Conservation (phyloP, 2,113 vertebrate species). For the Dipodomys ordii region DNA sequence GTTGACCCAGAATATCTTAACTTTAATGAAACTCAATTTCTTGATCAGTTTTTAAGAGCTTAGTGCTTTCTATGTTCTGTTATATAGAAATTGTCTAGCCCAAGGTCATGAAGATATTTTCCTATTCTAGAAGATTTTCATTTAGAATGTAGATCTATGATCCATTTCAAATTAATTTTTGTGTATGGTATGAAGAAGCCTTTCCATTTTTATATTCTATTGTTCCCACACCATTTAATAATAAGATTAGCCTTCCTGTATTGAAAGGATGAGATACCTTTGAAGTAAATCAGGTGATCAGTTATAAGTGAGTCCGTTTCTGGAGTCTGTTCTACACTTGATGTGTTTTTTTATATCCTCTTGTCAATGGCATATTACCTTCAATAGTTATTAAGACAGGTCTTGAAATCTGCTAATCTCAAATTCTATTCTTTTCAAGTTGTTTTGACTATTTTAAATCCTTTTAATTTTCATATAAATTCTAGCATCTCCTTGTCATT, state of each 20-base stretch:
- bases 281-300: not conserved
- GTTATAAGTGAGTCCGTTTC: not conserved
- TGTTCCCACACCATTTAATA: constrained; percentile 32
- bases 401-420: not conserved
- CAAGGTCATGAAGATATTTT: constrained; percentile 56
- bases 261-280: not conserved
- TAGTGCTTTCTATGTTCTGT: constrained; percentile 17
- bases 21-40: constrained; percentile 49
- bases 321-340: not conserved
- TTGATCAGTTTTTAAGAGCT: not conserved
- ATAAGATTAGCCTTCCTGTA: not conserved
- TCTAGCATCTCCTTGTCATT: constrained; percentile 14
- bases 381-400: not conserved
- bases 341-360: not conserved
- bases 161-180: constrained; percentile 64
- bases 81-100: not conserved
- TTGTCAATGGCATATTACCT: not conserved
- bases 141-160: constrained; percentile 46
- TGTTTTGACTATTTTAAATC: not conserved
- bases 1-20: not conserved
- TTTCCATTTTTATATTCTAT: constrained; percentile 12
- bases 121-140: constrained; percentile 27
- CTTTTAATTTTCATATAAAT: constrained; percentile 31
- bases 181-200: not conserved
- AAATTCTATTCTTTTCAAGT: not conserved